A percentile compares a stretch with the other conserved stretches of the same genome.
Conservation (phyloP, 2,797 vertebrate genomes). For the Falco novaeseelandiae region DNA sequence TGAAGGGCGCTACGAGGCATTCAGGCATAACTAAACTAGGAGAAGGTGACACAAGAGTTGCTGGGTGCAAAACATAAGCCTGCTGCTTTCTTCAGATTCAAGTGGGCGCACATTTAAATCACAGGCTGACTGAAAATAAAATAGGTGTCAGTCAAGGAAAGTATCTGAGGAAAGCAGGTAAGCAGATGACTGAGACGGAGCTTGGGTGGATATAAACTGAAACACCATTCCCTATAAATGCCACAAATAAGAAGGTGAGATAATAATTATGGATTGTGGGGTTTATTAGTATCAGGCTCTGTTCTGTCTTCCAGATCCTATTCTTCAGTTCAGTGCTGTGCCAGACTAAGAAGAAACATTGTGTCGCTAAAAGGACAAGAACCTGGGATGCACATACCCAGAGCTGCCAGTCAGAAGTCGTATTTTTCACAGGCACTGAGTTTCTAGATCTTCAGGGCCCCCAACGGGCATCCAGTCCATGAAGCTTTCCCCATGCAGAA, state of each 20-base stretch:
- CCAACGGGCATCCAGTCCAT: background rate
- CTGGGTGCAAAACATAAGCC: background rate
- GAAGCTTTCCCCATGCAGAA: background rate
- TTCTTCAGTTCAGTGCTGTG: background rate
- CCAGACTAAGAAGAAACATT: background rate
- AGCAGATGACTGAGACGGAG: background rate
- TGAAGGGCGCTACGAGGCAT: background rate
- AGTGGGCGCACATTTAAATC: background rate
- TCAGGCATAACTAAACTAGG: background rate
- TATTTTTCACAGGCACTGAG: background rate
- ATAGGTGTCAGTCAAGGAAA: background rate
- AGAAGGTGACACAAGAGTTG: conserved; percentile 1
- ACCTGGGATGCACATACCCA: background rate
- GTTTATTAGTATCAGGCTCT: background rate
- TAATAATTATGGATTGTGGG: background rate
- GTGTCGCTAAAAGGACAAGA: background rate
- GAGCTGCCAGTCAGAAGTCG: background rate
- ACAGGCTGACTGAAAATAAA: background rate
- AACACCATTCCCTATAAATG: background rate
- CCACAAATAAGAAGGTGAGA: background rate
- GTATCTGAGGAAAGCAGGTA: background rate
- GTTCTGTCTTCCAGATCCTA: background rate
- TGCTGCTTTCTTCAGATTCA: background rate
- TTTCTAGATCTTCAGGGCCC: background rate
- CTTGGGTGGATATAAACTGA: background rate